Evolutionary conservation across 2,113 vertebrate genomes (phyloP), one percentile per base, ranked within the genome.

Genomic region (Pseudolaguvia tuberculata): DNA sequence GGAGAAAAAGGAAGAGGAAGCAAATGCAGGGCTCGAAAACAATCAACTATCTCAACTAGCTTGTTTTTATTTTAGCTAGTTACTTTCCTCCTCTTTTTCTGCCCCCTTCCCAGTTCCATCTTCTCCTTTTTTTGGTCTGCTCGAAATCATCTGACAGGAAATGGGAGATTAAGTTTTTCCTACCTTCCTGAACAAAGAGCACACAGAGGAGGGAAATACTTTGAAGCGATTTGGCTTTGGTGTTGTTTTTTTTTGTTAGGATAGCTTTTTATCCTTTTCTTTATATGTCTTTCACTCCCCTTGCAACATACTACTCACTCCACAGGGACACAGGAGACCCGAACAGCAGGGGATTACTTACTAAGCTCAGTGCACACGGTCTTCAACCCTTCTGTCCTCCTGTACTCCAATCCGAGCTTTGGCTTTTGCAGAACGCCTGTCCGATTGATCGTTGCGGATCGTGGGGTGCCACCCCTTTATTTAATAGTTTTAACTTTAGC

Each of bases 111-210:
- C n/a, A n/a, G n/a, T 78, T 66, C 73, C 59, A 72, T 80, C 80
- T 76, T 73, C 79, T 84, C 81, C 79, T 89, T 85, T 88, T 83
- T 59, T 62, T 84, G 69, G 53, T 71, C 88, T 92, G 92, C 93
- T 93, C 94, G 93, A 93, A 95, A 93, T 92, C 93, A 94, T 94
- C 91, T 92, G 91, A 95, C 94, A 97, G 94, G 95, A 98, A 97
- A 94, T 86, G 83, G 88, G 92, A 94, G 93, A 95, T 97, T 94
- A 95, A 91, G 91, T 95, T 95, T 97, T 95, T 95, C 92, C 92
- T 95, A 97, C 94, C 95, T 95, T 94, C 89, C 88, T 78, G 91
- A 95, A 95, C 94, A 96, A 97, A 96, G 94, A 93, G 82, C 80
- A 85, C 91, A 93, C 92, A 93, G 92, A 94, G 88, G 83, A 88